Conservation (phyloP, 1,140 invertebrate genomes). For the Lepidurus apus region DNA sequence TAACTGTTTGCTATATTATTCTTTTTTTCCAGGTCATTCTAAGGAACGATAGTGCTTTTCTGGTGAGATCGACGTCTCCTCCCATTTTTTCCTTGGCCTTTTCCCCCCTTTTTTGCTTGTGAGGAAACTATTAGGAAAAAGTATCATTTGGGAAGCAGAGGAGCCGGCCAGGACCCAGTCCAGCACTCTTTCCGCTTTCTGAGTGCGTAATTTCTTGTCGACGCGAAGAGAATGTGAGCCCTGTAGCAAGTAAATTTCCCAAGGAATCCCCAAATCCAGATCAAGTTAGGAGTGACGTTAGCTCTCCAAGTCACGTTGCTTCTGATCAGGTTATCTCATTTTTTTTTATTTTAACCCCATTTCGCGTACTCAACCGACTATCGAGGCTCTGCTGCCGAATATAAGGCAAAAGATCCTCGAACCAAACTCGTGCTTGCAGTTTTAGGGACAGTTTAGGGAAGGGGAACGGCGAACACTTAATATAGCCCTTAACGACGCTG, state of each 20-base stretch:
- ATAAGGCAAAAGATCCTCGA: too few relatives aligned
- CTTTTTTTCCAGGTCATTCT: too few relatives aligned
- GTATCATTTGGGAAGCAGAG: background rate
- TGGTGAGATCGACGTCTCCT: too few relatives aligned
- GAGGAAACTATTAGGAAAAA: background rate
- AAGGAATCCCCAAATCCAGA: background rate
- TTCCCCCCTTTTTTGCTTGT: too few relatives aligned
- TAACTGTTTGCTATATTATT: too few relatives aligned
- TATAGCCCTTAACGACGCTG: too few relatives aligned
- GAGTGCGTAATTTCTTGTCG: conserved; percentile 1
- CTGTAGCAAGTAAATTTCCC: background rate
- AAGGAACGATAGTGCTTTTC: too few relatives aligned
- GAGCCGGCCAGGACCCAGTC: background rate
- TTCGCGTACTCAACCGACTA: background rate
- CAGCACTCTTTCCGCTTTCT: background rate
- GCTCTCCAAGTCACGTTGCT: conserved; percentile 7
- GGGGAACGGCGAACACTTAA: too few relatives aligned
- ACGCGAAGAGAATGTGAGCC: background rate
- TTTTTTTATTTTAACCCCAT: background rate
- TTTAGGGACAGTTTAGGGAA: too few relatives aligned
- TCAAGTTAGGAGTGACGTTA: background rate
- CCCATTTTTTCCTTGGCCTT: too few relatives aligned
- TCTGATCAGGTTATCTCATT: background rate
- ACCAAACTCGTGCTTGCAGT: too few relatives aligned
- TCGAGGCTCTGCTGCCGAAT: background rate